A percentile compares a stretch with the other conserved stretches of the same genome.
Conservation (phyloP, 2,113 vertebrate species). For the Poeciliopsis turrubarensis region DNA sequence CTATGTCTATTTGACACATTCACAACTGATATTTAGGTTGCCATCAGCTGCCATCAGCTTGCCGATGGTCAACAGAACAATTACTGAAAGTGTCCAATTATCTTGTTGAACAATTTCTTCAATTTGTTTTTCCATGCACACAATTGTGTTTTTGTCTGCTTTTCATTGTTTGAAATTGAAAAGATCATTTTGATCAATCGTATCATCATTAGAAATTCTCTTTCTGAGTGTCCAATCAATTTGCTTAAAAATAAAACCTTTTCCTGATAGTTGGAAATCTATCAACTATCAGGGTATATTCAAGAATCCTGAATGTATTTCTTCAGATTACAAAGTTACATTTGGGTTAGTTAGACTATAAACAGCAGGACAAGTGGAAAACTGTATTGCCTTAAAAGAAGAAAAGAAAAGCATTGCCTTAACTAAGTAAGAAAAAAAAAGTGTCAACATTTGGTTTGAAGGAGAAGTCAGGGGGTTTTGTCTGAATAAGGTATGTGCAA, state of each 20-base stretch:
- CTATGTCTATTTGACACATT: not conserved
- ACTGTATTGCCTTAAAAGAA: no score
- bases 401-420: no score
- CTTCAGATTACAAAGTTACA: not conserved
- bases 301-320: not conserved
- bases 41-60: not conserved
- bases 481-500: no score
- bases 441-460: no score
- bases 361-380: not conserved
- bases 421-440: no score
- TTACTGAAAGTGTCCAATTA: not conserved
- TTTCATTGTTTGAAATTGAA: not conserved
- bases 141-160: not conserved
- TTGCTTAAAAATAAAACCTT: not conserved
- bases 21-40: not conserved
- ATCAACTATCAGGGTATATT: no score
- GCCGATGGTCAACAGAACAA: not conserved
- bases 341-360: not conserved
- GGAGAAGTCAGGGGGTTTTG: no score
- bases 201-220: not conserved
- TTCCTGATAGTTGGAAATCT: not conserved
- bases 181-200: not conserved
- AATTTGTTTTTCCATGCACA: not conserved
- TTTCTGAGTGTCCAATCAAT: not conserved
- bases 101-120: not conserved